Percentiles rank a stretch among this genome's conserved stretches.
Conservation (phyloP, 2,797 vertebrate species). For the Vultur gryphus region DNA sequence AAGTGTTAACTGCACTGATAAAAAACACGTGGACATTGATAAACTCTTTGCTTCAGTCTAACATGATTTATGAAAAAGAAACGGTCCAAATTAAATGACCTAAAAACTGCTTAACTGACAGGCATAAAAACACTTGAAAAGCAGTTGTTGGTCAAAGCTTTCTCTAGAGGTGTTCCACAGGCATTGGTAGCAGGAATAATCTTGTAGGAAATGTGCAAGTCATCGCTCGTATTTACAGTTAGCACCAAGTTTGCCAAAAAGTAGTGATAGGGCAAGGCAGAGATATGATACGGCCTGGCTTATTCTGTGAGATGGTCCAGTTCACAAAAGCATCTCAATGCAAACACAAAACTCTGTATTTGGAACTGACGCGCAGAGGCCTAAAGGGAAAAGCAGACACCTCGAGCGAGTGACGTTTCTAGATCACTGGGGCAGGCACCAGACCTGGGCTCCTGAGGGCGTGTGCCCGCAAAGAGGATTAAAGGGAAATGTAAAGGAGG, state of each 20-base stretch:
- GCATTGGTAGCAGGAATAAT: background rate
- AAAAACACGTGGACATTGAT: background rate
- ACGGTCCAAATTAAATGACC: background rate
- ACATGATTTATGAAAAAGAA: background rate
- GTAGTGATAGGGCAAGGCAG: background rate
- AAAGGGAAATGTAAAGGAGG: background rate
- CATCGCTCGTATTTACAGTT: background rate
- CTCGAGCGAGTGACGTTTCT: rapidly evolving
- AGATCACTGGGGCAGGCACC: background rate
- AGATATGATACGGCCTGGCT: rapidly evolving
- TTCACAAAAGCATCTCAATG: background rate
- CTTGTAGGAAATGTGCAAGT: background rate
- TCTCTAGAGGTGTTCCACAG: background rate
- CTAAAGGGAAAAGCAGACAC: background rate
- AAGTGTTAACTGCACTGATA: background rate
- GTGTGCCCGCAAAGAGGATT: rapidly evolving
- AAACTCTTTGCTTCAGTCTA: background rate
- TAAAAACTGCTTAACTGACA: background rate
- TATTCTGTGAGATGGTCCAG: background rate
- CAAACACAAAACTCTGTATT: background rate
- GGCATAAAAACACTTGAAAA: background rate
- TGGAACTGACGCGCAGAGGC: rapidly evolving
- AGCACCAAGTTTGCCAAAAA: background rate
- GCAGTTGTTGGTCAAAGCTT: background rate
- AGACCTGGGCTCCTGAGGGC: rapidly evolving